Evolutionary conservation across 2,797 vertebrate species (phyloP), one percentile per base, ranked within the genome.

Genomic region (Phaenicophaeus curvirostris): DNA sequence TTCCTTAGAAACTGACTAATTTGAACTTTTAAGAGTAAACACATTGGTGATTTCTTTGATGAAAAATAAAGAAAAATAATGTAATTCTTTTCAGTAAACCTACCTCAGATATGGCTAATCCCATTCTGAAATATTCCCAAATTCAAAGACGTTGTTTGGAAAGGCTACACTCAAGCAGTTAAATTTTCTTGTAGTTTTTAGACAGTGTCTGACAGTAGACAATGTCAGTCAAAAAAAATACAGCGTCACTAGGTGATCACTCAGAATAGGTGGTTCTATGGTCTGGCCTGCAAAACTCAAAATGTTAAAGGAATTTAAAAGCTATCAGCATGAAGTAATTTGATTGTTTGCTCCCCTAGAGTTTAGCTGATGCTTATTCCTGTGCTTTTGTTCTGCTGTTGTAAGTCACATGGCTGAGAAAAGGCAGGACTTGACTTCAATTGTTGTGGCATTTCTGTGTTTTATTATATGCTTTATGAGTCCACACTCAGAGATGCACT

Each of bases 401-500:
- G 4, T 23, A 73, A 90, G 65, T 87, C 74, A 83, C 53, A 35
- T 18, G 27, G 51, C 54, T 87, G 82, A 95, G 66, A 59, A 96
- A 93, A 95, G 76, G 35, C 85, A 94, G 87, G 55, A 66, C 31
- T 91, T 61, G 33, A 61, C 42, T 89, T 71, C 68, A 80, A 11
- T 55, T 81, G 8, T 85, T 87, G 84, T 93, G 93, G 73, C 59
- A 57, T 91, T 88, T 93, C 86, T 86, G 87, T 84, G 62, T 92
- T 94, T 92, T 97, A 88, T 95, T 96, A 90, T 67, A 67, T 46
- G 23, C 11, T 93, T 90, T 90, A 93, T 89, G 73, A 85, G 63
- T 84, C 66, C 30, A 90, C 50, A 30, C 41, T 95, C 83, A 87
- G 87, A 91, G 90, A 95, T 76, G 63, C 81, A 80, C 39, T 67